Evolutionary conservation across 2,888 invertebrate genomes (phyloP).

Genomic region (Meliscaeva auricollis): DNA sequence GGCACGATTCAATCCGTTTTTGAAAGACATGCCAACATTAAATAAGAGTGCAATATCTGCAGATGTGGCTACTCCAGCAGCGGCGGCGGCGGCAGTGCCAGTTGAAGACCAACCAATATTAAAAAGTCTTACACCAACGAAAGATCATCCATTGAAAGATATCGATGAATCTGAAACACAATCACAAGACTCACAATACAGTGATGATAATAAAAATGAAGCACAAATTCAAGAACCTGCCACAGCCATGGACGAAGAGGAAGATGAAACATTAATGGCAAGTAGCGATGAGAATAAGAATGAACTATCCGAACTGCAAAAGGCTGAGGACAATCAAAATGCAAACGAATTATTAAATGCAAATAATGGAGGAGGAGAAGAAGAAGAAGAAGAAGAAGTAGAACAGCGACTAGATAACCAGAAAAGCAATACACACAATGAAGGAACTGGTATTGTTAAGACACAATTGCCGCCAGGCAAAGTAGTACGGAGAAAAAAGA

Average conservation of each 20-base stretch:
- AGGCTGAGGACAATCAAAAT: conserved; percentile 82
- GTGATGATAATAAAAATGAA: conserved; percentile 74
- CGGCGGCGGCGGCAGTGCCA: not conserved
- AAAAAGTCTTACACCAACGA: conserved; percentile 77
- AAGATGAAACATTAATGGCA: conserved; percentile 22
- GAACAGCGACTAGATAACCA: conserved; percentile 78
- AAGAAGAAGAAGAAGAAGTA: conserved; percentile 54
- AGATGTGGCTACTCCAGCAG: not conserved
- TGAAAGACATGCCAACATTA: conserved; percentile 86
- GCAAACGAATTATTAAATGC: conserved; percentile 80
- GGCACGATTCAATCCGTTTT: conserved; percentile 87
- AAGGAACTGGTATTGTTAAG: conserved; percentile 87
- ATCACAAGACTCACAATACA: conserved; percentile 67
- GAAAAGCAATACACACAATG: conserved; percentile 85
- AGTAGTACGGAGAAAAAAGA: conserved; percentile 85
- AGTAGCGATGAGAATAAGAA: conserved; percentile 59
- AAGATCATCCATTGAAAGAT: conserved; percentile 77
- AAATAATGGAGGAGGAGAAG: too few relatives aligned
- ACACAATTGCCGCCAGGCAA: conserved; percentile 90
- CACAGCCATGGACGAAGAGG: conserved; percentile 38
- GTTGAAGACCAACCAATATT: conserved; percentile 30
- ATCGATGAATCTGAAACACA: conserved; percentile 62
- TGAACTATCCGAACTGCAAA: conserved; percentile 78
- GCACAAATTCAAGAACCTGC: conserved; percentile 62
- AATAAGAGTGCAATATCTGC: conserved; percentile 71